Evolutionary conservation across 2,113 vertebrate genomes (phyloP).

Genomic region (Romanogobio albipinnatus): DNA sequence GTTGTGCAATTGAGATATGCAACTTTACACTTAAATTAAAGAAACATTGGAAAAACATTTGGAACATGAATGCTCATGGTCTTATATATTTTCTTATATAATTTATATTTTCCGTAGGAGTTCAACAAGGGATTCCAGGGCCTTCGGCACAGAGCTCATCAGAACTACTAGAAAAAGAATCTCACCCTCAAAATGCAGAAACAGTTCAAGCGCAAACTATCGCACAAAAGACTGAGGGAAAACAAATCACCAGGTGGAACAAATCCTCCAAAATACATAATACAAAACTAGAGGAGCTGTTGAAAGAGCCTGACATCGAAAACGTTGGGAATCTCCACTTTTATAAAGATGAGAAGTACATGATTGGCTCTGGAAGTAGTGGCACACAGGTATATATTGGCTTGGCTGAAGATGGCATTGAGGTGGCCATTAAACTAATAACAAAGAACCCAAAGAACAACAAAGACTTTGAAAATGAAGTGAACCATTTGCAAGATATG

Average conservation of each 20-base stretch:
- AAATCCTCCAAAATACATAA: background rate
- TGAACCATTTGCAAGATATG: background rate
- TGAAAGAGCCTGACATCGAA: background rate
- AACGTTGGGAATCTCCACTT: background rate
- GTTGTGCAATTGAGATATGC: background rate
- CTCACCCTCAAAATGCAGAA: background rate
- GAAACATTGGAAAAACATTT: background rate
- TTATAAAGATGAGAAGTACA: background rate
- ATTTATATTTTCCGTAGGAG: background rate
- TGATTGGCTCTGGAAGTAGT: background rate
- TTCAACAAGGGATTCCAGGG: background rate
- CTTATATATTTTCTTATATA: background rate
- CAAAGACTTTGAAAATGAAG: slow-evolving; percentile 17
- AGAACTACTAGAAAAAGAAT: background rate
- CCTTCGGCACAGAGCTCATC: background rate
- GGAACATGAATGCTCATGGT: background rate
- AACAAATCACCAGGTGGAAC: background rate
- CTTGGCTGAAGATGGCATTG: slow-evolving; percentile 25
- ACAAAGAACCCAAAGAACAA: background rate
- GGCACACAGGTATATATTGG: slow-evolving; percentile 34
- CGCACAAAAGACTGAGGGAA: background rate
- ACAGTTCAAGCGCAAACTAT: background rate
- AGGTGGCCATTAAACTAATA: slow-evolving; percentile 46
- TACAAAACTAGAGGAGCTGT: background rate
- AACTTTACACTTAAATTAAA: background rate